Evolutionary conservation across 2,797 vertebrate species (phyloP), one percentile per base, ranked within the genome.

Genomic region (Cercopithecus diana): DNA sequence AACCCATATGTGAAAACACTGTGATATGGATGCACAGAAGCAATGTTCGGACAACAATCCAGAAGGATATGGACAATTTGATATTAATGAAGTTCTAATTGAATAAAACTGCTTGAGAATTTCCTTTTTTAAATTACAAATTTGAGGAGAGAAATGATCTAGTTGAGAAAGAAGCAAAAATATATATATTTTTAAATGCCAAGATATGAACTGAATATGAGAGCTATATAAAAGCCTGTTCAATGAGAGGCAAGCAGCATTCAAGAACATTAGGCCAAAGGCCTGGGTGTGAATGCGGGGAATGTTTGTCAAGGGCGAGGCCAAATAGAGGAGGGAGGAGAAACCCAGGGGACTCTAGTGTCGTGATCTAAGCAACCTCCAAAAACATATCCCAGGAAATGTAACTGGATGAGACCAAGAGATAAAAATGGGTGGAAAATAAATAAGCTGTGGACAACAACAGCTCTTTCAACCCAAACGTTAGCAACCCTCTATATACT

Each of bases 301-400:
- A 77, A 75, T 75, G 90, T 88, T 95, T 96, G 95, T 77, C 72
- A 92, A 97, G 91, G 95, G 92, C 0, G 77, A 85, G 55, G 92
- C 30, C 8, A 22, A 70, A 70, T 2, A 70, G 61, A 61, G 13
- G 7, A 70, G 50, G 57, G 55, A 76, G 91, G 9, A 88, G 73
- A 96, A 79, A 77, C 24, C 52, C 76, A 55, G 61, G 22, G n/a
- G 48, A 39, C 76, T 19, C 30, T 48, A 81, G 58, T 58, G 88
- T 30, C 5, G 67, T n/a, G 61, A 79, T 89, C 52, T 73, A 41
- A 91, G 86, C 89, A 91, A 36, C 19, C 64, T 45, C 45, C 64
- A 64, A 48, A 79, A 52, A 36, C 4, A 36, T 24, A 20, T 92
- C 52, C 73, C 48, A 80, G 41, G 90, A 96, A 55, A 61, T 17